Percentiles rank a stretch among this genome's conserved stretches.
These are phyloP conservation scores for Taurulus bubalis DNA, from an alignment of 2,113 vertebrate genomes.

Conservation along the genomic window DNA sequence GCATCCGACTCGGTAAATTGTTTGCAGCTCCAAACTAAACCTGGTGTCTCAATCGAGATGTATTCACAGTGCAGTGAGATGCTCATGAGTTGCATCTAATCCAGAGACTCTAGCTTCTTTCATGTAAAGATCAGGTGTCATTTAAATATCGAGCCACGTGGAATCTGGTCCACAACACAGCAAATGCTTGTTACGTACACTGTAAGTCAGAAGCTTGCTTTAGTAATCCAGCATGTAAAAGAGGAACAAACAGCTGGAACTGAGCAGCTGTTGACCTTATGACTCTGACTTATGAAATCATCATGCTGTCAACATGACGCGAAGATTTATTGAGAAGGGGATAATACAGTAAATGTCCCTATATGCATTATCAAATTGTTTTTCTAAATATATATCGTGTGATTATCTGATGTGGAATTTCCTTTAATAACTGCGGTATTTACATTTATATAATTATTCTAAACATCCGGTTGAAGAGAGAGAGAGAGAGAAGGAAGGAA, in stretches of 20 bases:
- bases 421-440: not conserved
- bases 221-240: conserved; percentile 22
- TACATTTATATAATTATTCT: not conserved
- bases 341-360: conserved; percentile 9
- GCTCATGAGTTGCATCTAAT: not conserved
- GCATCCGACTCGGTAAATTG: conserved; percentile 93
- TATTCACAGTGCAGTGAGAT: not conserved
- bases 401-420: not conserved
- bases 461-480: not conserved
- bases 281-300: conserved; percentile 28
- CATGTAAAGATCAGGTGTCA: not conserved
- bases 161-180: conserved; percentile 6
- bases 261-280: conserved; percentile 26
- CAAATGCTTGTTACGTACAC: not conserved
- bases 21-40: conserved; percentile 16
- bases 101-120: not conserved
- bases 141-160: not conserved
- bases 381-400: conserved; percentile 10
- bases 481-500: not conserved
- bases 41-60: not conserved
- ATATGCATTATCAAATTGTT: not conserved
- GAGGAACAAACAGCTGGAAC: conserved; percentile 39
- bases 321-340: conserved; percentile 13
- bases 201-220: not conserved
- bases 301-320: not conserved